phyloP scores from a whole-genome alignment of 2,113 vertebrate genomes.

The Psophia crepitans region DNA sequence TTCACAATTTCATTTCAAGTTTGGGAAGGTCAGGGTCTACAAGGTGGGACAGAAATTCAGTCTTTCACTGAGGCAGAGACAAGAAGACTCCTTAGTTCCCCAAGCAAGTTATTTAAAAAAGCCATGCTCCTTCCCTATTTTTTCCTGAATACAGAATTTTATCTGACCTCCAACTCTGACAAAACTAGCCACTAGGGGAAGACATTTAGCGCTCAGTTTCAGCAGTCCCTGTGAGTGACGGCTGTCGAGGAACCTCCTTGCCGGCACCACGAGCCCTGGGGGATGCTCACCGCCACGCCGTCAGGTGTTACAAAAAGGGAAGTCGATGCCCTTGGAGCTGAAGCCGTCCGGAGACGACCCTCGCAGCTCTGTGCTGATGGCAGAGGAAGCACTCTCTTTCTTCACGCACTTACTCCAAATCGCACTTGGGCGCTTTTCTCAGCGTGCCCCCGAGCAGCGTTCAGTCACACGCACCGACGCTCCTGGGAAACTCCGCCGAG shows the following conservation, averaged over 20 bases:
- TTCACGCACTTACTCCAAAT: neutral
- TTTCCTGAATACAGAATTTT: neutral
- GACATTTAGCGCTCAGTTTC: neutral
- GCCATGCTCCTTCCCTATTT: neutral
- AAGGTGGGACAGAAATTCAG: neutral
- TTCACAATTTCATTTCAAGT: neutral
- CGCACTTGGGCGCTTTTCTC: neutral
- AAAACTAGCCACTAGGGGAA: neutral
- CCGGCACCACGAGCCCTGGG: neutral
- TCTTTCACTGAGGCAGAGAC: neutral
- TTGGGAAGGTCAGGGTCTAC: neutral
- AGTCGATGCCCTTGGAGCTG: neutral
- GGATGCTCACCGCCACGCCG: neutral
- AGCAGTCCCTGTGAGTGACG: neutral
- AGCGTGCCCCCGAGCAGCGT: neutral
- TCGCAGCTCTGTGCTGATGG: neutral
- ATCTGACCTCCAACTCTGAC: neutral
- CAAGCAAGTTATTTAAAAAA: neutral
- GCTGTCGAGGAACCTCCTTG: neutral
- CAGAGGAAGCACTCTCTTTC: neutral
- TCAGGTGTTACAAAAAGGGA: neutral
- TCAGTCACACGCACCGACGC: neutral
- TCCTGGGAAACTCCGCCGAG: neutral
- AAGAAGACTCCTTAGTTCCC: neutral
- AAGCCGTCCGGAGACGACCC: neutral